A percentile compares a stretch with the other conserved stretches of the same genome.
These are phyloP conservation scores for Mormyrops boulengeri DNA, from an alignment of 2,797 vertebrate species.

Conservation along the genomic window DNA sequence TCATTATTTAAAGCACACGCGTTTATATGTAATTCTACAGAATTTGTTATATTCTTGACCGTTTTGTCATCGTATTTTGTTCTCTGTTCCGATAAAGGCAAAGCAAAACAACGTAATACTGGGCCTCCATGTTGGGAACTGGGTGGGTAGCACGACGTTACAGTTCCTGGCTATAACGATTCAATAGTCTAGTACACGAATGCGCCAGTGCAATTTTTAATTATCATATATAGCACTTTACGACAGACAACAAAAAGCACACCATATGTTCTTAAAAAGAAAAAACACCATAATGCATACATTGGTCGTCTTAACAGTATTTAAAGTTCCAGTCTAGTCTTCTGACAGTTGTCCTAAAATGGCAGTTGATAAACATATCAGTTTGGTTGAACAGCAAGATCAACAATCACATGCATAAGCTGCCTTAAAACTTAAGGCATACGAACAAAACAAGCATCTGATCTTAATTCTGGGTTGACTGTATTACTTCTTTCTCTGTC, in stretches of 20 bases:
- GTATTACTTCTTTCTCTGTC: background rate
- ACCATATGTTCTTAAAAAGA: background rate
- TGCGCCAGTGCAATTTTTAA: background rate
- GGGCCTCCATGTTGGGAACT: background rate
- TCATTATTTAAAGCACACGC: background rate
- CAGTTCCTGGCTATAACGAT: background rate
- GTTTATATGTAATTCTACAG: background rate
- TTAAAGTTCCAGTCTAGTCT: background rate
- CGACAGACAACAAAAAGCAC: background rate
- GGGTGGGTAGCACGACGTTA: background rate
- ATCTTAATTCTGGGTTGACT: background rate
- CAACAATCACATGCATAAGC: background rate
- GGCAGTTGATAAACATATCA: background rate
- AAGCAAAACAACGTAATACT: background rate
- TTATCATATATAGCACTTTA: background rate
- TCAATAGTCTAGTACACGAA: background rate
- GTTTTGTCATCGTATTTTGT: background rate
- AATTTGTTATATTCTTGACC: background rate
- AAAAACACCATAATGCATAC: background rate
- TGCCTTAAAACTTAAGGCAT: background rate
- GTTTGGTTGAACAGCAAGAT: background rate
- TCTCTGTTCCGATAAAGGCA: background rate
- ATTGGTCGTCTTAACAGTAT: background rate
- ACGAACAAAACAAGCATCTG: background rate
- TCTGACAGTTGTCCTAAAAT: background rate